Base-by-base conservation (phyloP, 2,888 invertebrate genomes). In the Rotaria sp. region DNA sequence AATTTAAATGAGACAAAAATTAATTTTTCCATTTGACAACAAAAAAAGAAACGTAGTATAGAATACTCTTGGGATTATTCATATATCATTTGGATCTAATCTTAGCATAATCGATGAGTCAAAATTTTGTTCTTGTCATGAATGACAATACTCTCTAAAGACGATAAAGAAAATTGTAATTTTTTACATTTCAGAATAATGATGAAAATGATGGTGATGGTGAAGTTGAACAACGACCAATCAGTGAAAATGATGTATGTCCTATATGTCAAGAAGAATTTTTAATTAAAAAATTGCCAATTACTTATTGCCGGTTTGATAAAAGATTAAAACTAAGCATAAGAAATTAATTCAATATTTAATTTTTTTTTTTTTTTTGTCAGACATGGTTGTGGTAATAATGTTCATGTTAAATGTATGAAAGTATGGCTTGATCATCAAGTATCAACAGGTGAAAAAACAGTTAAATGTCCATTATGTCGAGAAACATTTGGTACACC, bases 241-340 rank as follows among this genome's bases (percentile, higher is more conserved):
- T 86, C 11, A 18, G 86, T 88, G 45, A 88, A 24, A 84, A 84
- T 84, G 91, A 91, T 88, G 90, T 90, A 2, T 91, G 91, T 87
- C 91, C 91, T 2, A 91, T 91, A 35, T 91, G 91, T 88, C 91
- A 91, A 87, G 91, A 91, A 85, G 91, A 91, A 86, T 88, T 91
- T 35, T 87, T 91, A 57, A 88, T 87, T 15, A 90, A 90, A 87
- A 89, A 89, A 84, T 88, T 89, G 26, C 91, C 91, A 67, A 91
- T 91, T 45, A 91, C 91, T 18, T 91, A 88, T 87, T 91, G 91
- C 90, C 90, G 89, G 91, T 91, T 87, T 87, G 90, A 45, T 7
- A 11, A 30, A 50, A n/a, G 11, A 85, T 24, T n/a, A 24, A 1
- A 30, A 35, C 18, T 15, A 18, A n/a, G 26, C 0, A 15, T n/a